Base-by-base conservation (phyloP, 2,113 vertebrate genomes). In the Drymodes brunneopygia region DNA sequence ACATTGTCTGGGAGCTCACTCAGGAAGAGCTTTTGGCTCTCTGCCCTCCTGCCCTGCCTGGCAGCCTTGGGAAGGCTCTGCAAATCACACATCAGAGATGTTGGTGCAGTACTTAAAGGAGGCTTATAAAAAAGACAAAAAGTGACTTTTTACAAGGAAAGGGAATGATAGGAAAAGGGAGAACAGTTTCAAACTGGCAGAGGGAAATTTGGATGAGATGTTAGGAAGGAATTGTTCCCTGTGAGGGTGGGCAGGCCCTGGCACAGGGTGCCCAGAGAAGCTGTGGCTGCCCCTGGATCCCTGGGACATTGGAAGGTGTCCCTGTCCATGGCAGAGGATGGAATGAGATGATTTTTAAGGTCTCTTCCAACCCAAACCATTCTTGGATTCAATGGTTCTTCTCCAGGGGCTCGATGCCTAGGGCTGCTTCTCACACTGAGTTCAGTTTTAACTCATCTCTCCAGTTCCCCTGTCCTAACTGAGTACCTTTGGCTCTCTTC, bases 221-320 rank as follows among this genome's bases (percentile, higher is more conserved):
- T 25, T 8, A 11, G 15, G 71, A 14, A 69, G 35, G 0, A 62
- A 70, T 42, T 56, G 7, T 24, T 83, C 42, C 15, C 40, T 47
- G 12, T 0, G 47, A 29, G 21, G 13, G 9, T 60, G 38, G 5
- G 0, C 0, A 79, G 16, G n/a, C 16, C n/a, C 57, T 71, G 69
- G 45, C 60, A 65, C 28, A 58, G 50, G 42, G 2, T 66, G n/a
- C 38, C 11, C n/a, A 24, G 67, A 36, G 35, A 0, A 48, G 47
- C 40, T 81, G 45, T 3, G 45, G 22, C 21, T 73, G 38, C 12
- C 6, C 12, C 31, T 77, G 83, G 21, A 67, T 54, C 15, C 35
- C 9, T 80, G 42, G 42, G 42, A 13, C 12, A 28, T 24, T 40
- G 29, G 45, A 1, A 60, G 6, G 4, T 36, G 60, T 73, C 61